Conservation (phyloP, 2,888 invertebrate genomes). For the Eupithecia abbreviata region DNA sequence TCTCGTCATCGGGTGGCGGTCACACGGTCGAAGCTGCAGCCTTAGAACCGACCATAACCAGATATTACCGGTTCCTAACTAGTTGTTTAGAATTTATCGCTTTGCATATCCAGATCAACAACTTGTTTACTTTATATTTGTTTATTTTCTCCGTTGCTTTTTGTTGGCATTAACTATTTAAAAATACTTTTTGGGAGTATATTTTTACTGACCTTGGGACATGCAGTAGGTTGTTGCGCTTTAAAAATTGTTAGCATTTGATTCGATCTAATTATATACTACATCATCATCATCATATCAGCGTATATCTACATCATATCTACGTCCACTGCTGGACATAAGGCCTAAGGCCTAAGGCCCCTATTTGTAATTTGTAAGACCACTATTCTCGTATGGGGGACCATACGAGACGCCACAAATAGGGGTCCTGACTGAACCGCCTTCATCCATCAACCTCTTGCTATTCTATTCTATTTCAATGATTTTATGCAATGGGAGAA, state of each 20-base stretch:
- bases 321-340: too few species aligned
- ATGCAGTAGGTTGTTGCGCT: neutral
- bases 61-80: constrained; percentile 7
- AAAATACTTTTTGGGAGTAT: neutral
- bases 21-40: neutral
- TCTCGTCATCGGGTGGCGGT: neutral
- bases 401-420: too few species aligned
- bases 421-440: too few species aligned
- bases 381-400: too few species aligned
- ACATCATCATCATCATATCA: too few species aligned
- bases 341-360: too few species aligned
- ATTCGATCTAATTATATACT: neutral
- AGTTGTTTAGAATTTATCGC: constrained; percentile 7
- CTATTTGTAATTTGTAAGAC: too few species aligned
- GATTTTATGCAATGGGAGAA: too few species aligned
- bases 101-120: constrained; percentile 5
- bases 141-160: constrained; percentile 4
- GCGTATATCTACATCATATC: too few species aligned
- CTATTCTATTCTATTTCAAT: too few species aligned
- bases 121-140: constrained; percentile 1
- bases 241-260: neutral
- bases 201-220: neutral
- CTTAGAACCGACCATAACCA: neutral
- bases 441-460: too few species aligned
- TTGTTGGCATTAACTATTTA: neutral